A percentile compares a stretch with the other conserved stretches of the same genome.
phyloP scores from a whole-genome alignment of 2,113 vertebrate genomes.

The Passer montanus region DNA sequence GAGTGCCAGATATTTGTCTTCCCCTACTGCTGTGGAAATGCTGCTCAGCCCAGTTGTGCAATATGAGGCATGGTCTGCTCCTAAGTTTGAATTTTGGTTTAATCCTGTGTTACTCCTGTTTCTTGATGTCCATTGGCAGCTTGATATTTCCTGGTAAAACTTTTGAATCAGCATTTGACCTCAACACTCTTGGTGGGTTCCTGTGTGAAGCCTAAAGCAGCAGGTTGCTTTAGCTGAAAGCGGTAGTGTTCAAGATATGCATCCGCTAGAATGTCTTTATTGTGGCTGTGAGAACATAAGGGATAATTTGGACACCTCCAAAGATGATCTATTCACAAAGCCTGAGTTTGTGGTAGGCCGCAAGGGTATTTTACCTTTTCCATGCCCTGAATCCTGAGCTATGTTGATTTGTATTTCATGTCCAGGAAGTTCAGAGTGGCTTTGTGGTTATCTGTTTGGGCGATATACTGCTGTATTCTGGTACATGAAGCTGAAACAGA shows the following conservation, averaged over 20 bases:
- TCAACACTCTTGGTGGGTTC: not conserved
- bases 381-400: not conserved
- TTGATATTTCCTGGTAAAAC: not conserved
- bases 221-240: not conserved
- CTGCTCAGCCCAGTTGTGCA: not conserved
- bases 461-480: not conserved
- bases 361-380: not conserved
- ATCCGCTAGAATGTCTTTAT: not conserved
- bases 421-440: not conserved
- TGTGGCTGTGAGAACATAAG: not conserved
- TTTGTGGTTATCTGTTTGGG: not conserved
- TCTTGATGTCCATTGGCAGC: not conserved
- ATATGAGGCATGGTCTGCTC: not conserved
- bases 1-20: conserved; percentile 19
- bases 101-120: not conserved
- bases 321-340: not conserved
- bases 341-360: fast-evolving
- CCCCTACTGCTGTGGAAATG: not conserved
- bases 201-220: not conserved
- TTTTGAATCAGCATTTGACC: not conserved
- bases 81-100: not conserved
- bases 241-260: not conserved
- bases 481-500: not conserved
- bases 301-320: not conserved
- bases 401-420: not conserved